Evolutionary conservation across 2,113 vertebrate species (phyloP).

Genomic region (Leptocoma aspasia): DNA sequence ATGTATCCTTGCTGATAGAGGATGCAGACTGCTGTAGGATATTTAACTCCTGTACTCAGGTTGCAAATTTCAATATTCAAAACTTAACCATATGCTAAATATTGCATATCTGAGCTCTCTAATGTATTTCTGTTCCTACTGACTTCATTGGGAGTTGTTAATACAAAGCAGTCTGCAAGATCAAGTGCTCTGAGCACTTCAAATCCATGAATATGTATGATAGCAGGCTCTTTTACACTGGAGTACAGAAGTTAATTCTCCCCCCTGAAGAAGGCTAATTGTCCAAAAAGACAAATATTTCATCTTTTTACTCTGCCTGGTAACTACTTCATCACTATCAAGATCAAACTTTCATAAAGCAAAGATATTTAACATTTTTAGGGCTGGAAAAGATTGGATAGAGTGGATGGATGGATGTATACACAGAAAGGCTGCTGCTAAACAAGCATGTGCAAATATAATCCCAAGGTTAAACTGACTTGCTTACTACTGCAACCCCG

Average conservation of each 20-base stretch:
- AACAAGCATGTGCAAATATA: not conserved
- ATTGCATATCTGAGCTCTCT: not conserved
- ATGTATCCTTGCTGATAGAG: not conserved
- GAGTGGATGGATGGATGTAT: not conserved
- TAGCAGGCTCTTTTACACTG: not conserved
- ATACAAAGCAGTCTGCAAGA: not conserved
- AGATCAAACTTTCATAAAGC: not conserved
- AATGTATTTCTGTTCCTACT: not conserved
- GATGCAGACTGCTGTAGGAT: not conserved
- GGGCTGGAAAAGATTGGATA: not conserved
- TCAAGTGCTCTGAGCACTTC: not conserved
- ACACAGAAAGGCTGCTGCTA: not conserved
- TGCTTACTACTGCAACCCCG: not conserved
- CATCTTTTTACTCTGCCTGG: not conserved
- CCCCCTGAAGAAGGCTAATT: not conserved
- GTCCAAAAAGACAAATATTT: not conserved
- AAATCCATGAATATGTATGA: not conserved
- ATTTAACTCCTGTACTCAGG: not conserved
- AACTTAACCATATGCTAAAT: not conserved
- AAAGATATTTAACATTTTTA: not conserved
- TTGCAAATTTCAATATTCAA: not conserved
- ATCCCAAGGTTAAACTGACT: not conserved
- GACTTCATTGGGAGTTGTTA: not conserved
- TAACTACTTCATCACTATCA: not conserved
- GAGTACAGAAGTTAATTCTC: not conserved